Evolutionary conservation across 2,888 invertebrate genomes (phyloP).

Genomic region (Oxystoma pomonae): DNA sequence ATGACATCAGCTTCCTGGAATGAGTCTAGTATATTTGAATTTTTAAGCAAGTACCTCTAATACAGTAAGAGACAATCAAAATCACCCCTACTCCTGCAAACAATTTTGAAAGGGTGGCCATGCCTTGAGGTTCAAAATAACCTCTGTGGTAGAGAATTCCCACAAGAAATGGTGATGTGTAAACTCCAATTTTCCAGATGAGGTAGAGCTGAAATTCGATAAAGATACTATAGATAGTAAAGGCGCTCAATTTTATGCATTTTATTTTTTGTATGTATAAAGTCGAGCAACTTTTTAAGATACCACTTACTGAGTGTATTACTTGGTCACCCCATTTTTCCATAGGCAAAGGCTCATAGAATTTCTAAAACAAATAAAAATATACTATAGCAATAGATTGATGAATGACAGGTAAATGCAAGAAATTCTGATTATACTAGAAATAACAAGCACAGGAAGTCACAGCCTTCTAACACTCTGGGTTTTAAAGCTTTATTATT

Average conservation of each 20-base stretch:
- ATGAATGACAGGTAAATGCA: too few species aligned
- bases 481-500: too few species aligned
- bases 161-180: conserved; percentile 71
- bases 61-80: conserved; percentile 59
- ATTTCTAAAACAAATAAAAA: conserved; percentile 49
- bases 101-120: conserved; percentile 56
- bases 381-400: too few species aligned
- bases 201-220: conserved; percentile 57
- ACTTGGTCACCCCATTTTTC: conserved; percentile 74
- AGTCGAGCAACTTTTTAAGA: too few species aligned
- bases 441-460: too few species aligned
- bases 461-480: too few species aligned
- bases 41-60: conserved; percentile 53
- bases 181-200: conserved; percentile 65
- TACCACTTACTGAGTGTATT: conserved; percentile 61
- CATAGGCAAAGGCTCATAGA: conserved; percentile 63
- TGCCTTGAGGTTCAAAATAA: conserved; percentile 55
- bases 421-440: too few species aligned
- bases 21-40: too few species aligned
- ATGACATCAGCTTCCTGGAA: too few species aligned
- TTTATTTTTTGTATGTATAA: too few species aligned
- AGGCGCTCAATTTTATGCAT: too few species aligned
- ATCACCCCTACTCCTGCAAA: conserved; percentile 63
- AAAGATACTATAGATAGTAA: too few species aligned
- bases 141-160: conserved; percentile 67